These are phyloP conservation scores for Pollenia griseotomentosa DNA, from an alignment of 2,888 invertebrate species.

Conservation along the genomic window DNA sequence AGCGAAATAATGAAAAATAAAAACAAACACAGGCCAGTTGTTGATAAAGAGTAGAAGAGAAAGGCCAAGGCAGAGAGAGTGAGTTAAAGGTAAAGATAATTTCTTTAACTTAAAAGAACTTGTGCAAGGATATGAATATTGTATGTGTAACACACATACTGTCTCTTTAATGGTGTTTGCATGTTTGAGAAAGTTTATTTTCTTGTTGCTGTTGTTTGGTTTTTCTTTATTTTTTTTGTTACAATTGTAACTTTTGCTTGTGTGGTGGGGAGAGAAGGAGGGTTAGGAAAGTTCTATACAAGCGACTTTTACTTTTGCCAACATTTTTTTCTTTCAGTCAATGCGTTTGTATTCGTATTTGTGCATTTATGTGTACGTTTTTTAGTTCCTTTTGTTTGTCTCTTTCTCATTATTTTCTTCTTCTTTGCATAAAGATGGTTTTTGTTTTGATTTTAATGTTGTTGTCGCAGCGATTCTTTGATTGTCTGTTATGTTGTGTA, in stretches of 20 bases:
- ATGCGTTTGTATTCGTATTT: constrained; percentile 13
- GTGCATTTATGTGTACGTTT: constrained; percentile 14
- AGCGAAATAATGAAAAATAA: constrained; percentile 16
- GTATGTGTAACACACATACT: not conserved
- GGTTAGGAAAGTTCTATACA: constrained; percentile 29
- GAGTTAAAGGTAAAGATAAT: not conserved
- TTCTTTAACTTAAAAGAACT: constrained; percentile 49
- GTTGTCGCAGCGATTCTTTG: constrained; percentile 36
- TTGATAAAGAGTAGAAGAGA: not conserved
- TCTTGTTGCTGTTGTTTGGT: constrained; percentile 42
- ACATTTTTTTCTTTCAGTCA: constrained; percentile 34
- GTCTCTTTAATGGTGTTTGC: not conserved
- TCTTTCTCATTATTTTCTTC: constrained; percentile 12
- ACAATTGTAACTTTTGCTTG: constrained; percentile 17
- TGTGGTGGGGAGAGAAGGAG: too few species aligned
- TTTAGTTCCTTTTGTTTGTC: constrained; percentile 7
- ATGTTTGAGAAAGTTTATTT: constrained; percentile 21
- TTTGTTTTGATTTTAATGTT: constrained; percentile 61
- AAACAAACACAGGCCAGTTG: not conserved
- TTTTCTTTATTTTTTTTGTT: constrained; percentile 27
- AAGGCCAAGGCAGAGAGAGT: not conserved
- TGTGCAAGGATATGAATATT: constrained; percentile 56
- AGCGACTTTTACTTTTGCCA: constrained; percentile 67
- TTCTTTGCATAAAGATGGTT: constrained; percentile 7
- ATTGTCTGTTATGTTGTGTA: constrained; percentile 11